Base-by-base conservation (phyloP, 2,797 vertebrate genomes). In the Tolypeutes matacus region DNA sequence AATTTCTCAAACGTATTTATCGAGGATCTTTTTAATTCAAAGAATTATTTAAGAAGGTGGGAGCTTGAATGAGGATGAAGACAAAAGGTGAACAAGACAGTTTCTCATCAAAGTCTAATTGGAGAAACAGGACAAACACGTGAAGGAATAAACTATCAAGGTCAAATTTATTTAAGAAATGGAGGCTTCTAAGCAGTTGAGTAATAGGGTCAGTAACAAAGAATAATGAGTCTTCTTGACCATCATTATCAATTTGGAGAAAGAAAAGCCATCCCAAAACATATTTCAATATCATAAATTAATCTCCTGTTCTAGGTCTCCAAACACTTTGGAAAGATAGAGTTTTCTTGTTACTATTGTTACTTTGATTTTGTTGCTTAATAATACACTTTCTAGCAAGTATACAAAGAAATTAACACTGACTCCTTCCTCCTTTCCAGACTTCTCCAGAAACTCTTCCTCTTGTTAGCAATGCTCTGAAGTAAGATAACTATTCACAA, bases 91-190 rank as follows among this genome's bases (percentile, higher is more conserved):
- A 84, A 42, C 18, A 73, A 93, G 60, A 69, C 7, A 29, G 42
- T 80, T 64, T 92, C 85, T 86, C 67, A 42, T 72, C 62, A 81
- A 9, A 70, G 1, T 75, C 36, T 75, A 51, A 14, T 58, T 95
- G 64, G 58, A 95, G 82, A 73, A 46, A 27, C 49, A 60, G 17
- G 11, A 42, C 76, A 94, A 96, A 69, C 7, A 64, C 18, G 65
- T 29, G 34, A 95, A 86, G 8, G 4, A 89, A 65, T 51, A 89
- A 86, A 65, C 39, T 31, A 70, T 14, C 77, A 82, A 18, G 11
- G 42, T 89, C 51, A 92, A 14, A 80, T 96, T 95, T 83, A 87
- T 65, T 80, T 72, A 69, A 93, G 36, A 95, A 76, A 53, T 42
- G 67, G 23, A 84, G 64, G 77, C 51, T 89, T 20, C 12, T 46